phyloP scores from a whole-genome alignment of 2,797 vertebrate genomes.

The Periparus ater region DNA sequence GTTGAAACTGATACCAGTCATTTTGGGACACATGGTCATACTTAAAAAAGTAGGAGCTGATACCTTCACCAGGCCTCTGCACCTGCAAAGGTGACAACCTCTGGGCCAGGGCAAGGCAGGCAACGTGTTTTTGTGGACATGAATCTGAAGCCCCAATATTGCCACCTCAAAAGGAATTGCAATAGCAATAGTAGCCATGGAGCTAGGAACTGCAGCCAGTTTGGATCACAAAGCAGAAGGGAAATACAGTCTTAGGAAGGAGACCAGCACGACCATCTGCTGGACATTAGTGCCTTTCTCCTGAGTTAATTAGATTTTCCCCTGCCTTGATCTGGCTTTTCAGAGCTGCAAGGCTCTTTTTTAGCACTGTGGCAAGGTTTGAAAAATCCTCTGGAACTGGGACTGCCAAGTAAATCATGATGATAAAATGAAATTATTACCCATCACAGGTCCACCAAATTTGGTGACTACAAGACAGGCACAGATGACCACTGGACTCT shows the following conservation, averaged over 20 bases:
- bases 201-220: background rate
- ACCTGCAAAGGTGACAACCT: background rate
- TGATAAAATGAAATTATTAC: background rate
- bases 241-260: background rate
- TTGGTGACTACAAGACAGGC: background rate
- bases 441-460: background rate
- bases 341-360: background rate
- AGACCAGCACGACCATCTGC: background rate
- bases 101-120: background rate
- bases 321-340: background rate
- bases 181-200: background rate
- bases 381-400: background rate
- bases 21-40: background rate
- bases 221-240: background rate
- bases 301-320: background rate
- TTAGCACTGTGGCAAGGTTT: background rate
- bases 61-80: background rate
- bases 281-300: background rate
- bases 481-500: background rate
- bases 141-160: background rate
- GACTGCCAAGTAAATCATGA: background rate
- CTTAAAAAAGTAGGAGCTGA: background rate
- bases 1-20: background rate
- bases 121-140: background rate
- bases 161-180: background rate